These are phyloP conservation scores for Anthonomus grandis DNA, from an alignment of 1,140 invertebrate species.

Conservation along the genomic window DNA sequence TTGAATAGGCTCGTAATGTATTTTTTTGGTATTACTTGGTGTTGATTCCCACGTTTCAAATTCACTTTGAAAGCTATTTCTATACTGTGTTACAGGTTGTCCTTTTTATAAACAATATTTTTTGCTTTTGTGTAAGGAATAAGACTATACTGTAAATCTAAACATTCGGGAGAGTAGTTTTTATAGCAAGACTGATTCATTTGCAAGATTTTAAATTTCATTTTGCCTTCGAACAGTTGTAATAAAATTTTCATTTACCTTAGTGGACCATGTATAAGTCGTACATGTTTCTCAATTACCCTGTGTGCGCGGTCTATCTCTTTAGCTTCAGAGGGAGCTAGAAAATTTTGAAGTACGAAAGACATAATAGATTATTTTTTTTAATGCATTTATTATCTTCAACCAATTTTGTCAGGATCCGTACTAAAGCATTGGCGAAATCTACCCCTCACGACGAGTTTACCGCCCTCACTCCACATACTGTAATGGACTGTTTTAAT, in stretches of 20 bases:
- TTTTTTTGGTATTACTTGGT: background rate
- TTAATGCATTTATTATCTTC: no score
- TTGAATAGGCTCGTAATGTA: background rate
- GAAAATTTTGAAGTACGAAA: no score
- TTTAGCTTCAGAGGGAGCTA: no score
- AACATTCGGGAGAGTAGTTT: conserved; percentile 6
- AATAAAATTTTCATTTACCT: conserved; percentile 6
- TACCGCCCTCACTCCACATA: no score
- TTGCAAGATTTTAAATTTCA: conserved; percentile 11
- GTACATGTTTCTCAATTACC: conserved; percentile 2
- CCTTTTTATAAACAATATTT: conserved; percentile 10
- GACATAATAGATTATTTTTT: no score
- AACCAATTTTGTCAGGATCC: no score
- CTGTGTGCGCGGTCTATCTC: conserved; percentile 1
- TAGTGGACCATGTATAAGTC: conserved; percentile 1
- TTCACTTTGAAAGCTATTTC: conserved; percentile 6
- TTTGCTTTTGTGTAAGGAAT: conserved; percentile 10
- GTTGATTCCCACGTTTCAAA: background rate
- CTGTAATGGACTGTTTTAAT: no score
- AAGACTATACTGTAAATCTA: conserved; percentile 1
- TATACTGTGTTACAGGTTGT: conserved; percentile 1
- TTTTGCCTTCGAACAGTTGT: conserved; percentile 7
- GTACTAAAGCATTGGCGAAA: no score
- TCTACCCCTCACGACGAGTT: no score
- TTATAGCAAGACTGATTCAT: conserved; percentile 4